Conservation (phyloP, 2,113 vertebrate genomes). For the Pleuronectes platessa region DNA sequence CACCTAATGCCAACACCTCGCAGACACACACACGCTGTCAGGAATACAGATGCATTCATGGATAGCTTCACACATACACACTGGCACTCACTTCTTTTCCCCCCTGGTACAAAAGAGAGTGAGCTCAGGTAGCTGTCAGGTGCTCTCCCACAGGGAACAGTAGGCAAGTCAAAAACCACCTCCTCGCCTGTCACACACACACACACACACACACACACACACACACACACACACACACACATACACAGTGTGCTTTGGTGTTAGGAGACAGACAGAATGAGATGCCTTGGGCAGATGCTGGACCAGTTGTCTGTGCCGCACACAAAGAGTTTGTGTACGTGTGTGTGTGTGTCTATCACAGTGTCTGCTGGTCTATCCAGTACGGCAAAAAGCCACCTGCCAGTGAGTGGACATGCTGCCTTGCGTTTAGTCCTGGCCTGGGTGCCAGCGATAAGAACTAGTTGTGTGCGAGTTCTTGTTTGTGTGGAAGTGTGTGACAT, state of each 20-base stretch:
- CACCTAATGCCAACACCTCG: conserved; percentile 58
- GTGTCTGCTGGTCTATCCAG: conserved; percentile 35
- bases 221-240: conserved; percentile 13
- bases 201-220: conserved; percentile 13
- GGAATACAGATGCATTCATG: conserved; percentile 64
- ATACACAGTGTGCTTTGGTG: conserved; percentile 19
- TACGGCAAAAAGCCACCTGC: conserved; percentile 61
- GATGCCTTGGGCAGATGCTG: conserved; percentile 68
- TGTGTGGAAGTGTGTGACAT: conserved; percentile 41
- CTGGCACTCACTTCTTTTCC: conserved; percentile 26
- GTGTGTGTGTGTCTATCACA: conserved; percentile 28
- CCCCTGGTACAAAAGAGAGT: conserved; percentile 59
- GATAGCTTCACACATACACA: conserved; percentile 28
- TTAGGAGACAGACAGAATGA: conserved; percentile 53
- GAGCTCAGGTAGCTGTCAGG: conserved; percentile 79
- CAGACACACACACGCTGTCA: conserved; percentile 42
- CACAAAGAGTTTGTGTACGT: conserved; percentile 22
- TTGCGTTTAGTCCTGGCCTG: conserved; percentile 73
- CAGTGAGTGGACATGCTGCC: conserved; percentile 68
- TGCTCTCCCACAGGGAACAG: conserved; percentile 72
- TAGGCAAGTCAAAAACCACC: conserved; percentile 74
- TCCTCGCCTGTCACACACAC: conserved; percentile 65
- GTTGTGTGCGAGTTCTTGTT: neutral
- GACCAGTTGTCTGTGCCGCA: conserved; percentile 58
- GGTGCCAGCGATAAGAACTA: conserved; percentile 76